phyloP scores from a whole-genome alignment of 2,113 vertebrate genomes.

The Petroica traversi region DNA sequence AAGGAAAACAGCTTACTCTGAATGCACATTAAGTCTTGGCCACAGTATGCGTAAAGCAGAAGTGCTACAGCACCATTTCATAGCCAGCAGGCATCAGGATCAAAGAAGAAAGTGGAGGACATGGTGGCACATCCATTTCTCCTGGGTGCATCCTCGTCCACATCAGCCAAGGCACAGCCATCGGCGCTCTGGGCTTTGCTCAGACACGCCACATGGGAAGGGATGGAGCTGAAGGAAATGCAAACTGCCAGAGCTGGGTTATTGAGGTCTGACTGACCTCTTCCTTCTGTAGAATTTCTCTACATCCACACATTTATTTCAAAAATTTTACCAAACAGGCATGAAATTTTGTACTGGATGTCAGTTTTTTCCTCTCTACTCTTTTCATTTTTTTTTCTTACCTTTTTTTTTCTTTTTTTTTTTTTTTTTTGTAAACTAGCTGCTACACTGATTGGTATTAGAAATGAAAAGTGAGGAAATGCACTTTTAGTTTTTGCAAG shows the following conservation, averaged over 20 bases:
- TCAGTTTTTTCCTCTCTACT: background rate
- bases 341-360: background rate
- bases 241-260: background rate
- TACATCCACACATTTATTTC: background rate
- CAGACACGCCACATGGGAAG: fast-evolving
- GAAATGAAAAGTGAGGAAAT: background rate
- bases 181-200: fast-evolving
- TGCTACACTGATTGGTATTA: background rate
- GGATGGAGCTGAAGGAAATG: background rate
- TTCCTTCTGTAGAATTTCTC: background rate
- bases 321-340: background rate
- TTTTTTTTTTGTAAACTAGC: background rate
- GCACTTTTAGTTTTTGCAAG: background rate
- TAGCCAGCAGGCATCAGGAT: background rate
- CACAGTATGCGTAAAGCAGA: background rate
- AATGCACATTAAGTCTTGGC: constrained; percentile 1
- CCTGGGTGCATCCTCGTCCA: background rate
- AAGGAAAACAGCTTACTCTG: constrained; percentile 24
- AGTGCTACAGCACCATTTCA: background rate
- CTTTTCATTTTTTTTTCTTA: background rate
- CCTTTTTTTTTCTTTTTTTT: background rate
- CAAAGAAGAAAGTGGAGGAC: background rate
- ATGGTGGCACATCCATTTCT: background rate
- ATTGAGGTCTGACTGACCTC: background rate
- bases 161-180: background rate